A percentile compares a stretch with the other conserved stretches of the same genome.
Conservation (phyloP, 2,113 vertebrate species). For the Nycticryphes semicollaris region DNA sequence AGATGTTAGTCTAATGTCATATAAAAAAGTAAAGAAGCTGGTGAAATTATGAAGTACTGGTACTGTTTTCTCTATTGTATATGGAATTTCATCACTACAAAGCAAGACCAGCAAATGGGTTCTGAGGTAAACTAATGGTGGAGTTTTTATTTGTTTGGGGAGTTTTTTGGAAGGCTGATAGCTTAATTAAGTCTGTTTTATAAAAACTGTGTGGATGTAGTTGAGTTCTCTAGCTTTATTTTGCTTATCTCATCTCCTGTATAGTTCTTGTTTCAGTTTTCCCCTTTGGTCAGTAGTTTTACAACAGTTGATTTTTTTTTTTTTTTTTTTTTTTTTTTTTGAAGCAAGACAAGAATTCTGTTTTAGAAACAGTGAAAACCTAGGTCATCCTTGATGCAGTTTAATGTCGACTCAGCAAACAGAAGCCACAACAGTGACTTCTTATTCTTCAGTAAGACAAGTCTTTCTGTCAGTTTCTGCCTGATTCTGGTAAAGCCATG, state of each 20-base stretch:
- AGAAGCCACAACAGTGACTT: background rate
- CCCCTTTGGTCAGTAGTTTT: background rate
- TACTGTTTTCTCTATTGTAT: background rate
- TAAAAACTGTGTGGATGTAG: background rate
- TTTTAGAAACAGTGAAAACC: background rate
- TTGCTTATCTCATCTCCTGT: background rate
- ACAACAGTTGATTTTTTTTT: background rate
- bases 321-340: background rate
- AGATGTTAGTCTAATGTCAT: background rate
- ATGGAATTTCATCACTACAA: background rate
- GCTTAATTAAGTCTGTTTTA: background rate
- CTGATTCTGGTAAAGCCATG: background rate
- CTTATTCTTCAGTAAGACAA: background rate
- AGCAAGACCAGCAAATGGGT: background rate
- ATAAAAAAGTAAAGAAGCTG: too few species aligned
- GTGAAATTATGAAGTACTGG: fast-evolving
- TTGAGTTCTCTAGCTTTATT: background rate
- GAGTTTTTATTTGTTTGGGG: background rate
- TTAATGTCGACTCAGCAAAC: background rate
- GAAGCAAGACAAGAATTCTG: background rate
- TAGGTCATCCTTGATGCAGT: background rate
- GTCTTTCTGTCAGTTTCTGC: background rate
- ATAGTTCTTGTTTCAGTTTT: background rate
- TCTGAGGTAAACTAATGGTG: background rate
- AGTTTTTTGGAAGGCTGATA: background rate